phyloP scores from a whole-genome alignment of 1,140 invertebrate genomes.

The Pectinophora gossypiella region DNA sequence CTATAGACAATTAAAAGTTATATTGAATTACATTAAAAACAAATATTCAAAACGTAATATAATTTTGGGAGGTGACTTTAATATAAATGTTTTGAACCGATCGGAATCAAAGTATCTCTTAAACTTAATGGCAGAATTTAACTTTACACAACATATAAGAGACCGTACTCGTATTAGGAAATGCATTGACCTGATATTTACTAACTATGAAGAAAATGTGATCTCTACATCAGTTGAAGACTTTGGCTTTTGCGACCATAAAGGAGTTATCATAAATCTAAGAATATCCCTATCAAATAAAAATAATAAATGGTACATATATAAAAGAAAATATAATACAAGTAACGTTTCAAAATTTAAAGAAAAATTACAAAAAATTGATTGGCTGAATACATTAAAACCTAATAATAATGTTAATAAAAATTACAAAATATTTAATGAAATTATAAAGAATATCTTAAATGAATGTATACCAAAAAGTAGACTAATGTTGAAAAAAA shows the following conservation, averaged over 20 bases:
- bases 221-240: neutral
- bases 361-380: neutral
- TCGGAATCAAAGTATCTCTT: neutral
- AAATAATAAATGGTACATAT: neutral
- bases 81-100: neutral
- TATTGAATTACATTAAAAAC: neutral
- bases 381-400: neutral
- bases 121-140: neutral
- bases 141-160: constrained; percentile 4
- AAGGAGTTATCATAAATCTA: neutral
- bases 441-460: neutral
- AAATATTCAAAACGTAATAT: neutral
- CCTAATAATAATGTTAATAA: neutral
- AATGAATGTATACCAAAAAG: neutral
- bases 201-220: neutral
- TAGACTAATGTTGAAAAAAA: neutral
- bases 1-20: neutral
- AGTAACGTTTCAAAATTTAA: neutral
- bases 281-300: neutral
- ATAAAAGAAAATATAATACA: neutral
- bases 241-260: neutral
- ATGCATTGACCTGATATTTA: constrained; percentile 1
- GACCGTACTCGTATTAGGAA: neutral
- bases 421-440: neutral
- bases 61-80: neutral